A percentile compares a stretch with the other conserved stretches of the same genome.
Evolutionary conservation across 2,888 invertebrate genomes (phyloP).

Genomic region (Piscicola geometra): DNA sequence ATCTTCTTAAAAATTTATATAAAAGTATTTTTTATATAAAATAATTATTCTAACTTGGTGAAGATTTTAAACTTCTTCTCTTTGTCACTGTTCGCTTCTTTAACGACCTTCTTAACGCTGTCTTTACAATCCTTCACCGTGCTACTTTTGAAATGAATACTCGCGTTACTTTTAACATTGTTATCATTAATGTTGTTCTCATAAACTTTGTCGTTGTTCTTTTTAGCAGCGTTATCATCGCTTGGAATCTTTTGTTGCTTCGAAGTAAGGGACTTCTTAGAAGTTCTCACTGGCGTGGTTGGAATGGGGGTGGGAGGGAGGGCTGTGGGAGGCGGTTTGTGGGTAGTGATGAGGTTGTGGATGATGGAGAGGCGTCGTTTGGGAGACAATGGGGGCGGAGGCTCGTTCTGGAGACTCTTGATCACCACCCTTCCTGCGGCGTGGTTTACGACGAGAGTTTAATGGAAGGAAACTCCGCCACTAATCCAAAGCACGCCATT

Average conservation of each 20-base stretch:
- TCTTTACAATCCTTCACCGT: not conserved
- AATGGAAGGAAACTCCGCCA: too few relatives aligned
- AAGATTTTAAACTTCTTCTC: not conserved
- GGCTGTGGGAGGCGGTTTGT: not conserved
- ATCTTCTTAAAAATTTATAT: too few relatives aligned
- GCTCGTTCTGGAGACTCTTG: not conserved
- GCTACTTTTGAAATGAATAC: not conserved
- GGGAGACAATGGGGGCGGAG: not conserved
- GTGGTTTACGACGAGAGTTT: not conserved
- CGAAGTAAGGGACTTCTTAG: too few relatives aligned
- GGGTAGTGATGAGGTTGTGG: conserved; percentile 5
- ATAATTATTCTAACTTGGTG: not conserved
- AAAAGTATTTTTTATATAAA: too few relatives aligned
- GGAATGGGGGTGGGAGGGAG: not conserved
- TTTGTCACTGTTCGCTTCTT: not conserved
- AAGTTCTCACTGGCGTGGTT: too few relatives aligned
- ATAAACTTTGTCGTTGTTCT: too few relatives aligned
- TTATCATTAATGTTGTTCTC: too few relatives aligned
- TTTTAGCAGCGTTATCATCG: too few relatives aligned
- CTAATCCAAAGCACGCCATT: too few relatives aligned
- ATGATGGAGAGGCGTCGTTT: not conserved
- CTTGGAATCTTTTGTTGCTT: too few relatives aligned
- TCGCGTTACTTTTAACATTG: not conserved
- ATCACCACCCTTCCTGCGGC: conserved; percentile 9
- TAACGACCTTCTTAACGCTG: not conserved